Conservation (phyloP, 1,140 invertebrate species). For the Eumaeus atala region DNA sequence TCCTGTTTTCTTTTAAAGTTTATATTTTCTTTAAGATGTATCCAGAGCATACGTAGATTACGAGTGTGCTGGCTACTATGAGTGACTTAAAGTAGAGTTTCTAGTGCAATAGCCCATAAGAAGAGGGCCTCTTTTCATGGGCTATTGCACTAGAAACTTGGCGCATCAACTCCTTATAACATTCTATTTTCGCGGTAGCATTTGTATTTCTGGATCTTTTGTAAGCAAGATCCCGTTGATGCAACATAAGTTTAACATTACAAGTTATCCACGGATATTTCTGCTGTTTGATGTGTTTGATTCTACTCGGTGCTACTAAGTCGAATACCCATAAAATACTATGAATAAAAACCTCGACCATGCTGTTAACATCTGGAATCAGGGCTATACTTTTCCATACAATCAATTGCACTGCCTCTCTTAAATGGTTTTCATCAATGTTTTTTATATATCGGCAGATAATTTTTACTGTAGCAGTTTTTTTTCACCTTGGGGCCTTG, state of each 20-base stretch:
- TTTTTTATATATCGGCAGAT: not conserved
- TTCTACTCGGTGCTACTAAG: not conserved
- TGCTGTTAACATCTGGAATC: constrained; percentile 1
- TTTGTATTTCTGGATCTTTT: not conserved
- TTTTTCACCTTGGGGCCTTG: constrained; percentile 5
- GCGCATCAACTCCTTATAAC: not conserved
- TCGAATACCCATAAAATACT: constrained; percentile 10
- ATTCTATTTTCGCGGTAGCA: not conserved
- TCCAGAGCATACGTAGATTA: too few species aligned
- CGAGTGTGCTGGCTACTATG: too few species aligned
- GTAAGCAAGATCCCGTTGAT: not conserved
- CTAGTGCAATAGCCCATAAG: not conserved
- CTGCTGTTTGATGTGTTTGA: constrained; percentile 8
- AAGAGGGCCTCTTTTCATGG: not conserved
- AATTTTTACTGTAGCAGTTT: too few species aligned
- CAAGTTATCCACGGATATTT: constrained; percentile 11
- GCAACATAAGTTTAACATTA: too few species aligned
- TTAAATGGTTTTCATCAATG: constrained; percentile 10
- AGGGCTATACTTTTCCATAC: not conserved
- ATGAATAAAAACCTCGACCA: not conserved
- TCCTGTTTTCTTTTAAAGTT: too few species aligned
- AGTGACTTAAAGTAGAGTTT: too few species aligned
- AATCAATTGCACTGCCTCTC: not conserved
- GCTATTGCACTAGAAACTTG: not conserved
- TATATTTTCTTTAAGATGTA: too few species aligned